A percentile compares a stretch with the other conserved stretches of the same genome.
phyloP scores from a whole-genome alignment of 2,888 invertebrate species.

The Netelia fuscicornis region DNA sequence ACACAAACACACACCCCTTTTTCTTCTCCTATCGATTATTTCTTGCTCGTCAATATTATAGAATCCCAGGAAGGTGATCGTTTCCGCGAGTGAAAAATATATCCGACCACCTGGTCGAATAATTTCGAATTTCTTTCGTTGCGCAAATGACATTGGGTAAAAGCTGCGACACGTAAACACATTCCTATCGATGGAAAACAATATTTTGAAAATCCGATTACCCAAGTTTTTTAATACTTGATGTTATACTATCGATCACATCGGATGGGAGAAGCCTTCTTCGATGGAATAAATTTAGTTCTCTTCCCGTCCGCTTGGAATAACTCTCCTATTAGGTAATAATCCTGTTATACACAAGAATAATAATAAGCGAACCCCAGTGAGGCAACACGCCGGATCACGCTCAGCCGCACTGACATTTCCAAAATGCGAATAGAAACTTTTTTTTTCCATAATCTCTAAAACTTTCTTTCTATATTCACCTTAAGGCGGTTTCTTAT shows the following conservation, averaged over 20 bases:
- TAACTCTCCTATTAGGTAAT: not conserved
- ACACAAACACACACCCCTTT: not conserved
- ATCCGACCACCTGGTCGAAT: constrained; percentile 7
- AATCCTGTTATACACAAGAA: not conserved
- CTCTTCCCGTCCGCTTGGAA: not conserved
- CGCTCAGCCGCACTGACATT: not conserved
- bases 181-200: not conserved
- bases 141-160: not conserved
- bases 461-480: too few species aligned
- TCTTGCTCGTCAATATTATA: constrained; percentile 43
- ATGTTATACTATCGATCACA: not conserved
- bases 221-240: not conserved
- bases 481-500: too few species aligned
- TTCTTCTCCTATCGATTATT: not conserved
- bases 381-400: not conserved
- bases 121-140: not conserved
- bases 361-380: not conserved
- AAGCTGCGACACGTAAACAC: not conserved
- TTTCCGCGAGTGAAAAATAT: constrained; percentile 27
- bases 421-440: not conserved
- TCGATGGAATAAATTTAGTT: not conserved
- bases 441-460: too few species aligned
- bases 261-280: not conserved
- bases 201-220: not conserved
- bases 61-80: constrained; percentile 54